These are phyloP conservation scores for Cydia splendana DNA, from an alignment of 1,140 invertebrate genomes.

Conservation along the genomic window DNA sequence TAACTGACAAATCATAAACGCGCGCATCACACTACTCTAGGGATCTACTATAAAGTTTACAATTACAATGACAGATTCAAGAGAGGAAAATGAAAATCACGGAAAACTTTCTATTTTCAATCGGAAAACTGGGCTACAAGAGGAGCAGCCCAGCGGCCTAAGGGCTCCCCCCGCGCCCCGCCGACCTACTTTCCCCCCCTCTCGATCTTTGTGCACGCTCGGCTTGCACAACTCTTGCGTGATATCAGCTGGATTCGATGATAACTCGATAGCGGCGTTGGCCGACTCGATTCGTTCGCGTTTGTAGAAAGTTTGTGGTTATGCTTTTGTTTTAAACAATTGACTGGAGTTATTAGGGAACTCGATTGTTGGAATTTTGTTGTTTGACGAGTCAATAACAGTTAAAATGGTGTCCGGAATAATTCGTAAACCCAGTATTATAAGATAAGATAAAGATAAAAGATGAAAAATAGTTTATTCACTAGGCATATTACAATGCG, in stretches of 20 bases:
- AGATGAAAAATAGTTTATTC: too few relatives aligned
- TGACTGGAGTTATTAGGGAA: not conserved
- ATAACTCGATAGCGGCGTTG: conserved; percentile 27
- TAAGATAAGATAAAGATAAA: too few relatives aligned
- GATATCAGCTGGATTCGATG: conserved; percentile 69
- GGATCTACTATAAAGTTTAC: too few relatives aligned
- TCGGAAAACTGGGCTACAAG: conserved; percentile 30
- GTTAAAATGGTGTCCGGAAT: not conserved
- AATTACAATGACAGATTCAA: not conserved
- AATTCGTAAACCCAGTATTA: too few relatives aligned
- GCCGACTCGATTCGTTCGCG: conserved; percentile 13
- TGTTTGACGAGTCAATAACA: not conserved
- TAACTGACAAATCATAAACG: not conserved
- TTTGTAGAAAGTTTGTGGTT: conserved; percentile 29
- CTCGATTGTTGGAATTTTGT: not conserved
- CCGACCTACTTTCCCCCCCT: conserved; percentile 73
- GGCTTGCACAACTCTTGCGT: conserved; percentile 70
- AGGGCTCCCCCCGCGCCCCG: conserved; percentile 68
- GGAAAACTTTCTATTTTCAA: conserved; percentile 17
- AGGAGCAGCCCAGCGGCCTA: conserved; percentile 48
- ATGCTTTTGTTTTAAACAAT: conserved; percentile 29
- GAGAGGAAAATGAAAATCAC: not conserved
- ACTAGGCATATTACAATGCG: too few relatives aligned
- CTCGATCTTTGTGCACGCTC: conserved; percentile 71
- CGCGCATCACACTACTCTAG: too few relatives aligned